These are phyloP conservation scores for Amphipoea oculea DNA, from an alignment of 2,888 invertebrate genomes.

Conservation along the genomic window DNA sequence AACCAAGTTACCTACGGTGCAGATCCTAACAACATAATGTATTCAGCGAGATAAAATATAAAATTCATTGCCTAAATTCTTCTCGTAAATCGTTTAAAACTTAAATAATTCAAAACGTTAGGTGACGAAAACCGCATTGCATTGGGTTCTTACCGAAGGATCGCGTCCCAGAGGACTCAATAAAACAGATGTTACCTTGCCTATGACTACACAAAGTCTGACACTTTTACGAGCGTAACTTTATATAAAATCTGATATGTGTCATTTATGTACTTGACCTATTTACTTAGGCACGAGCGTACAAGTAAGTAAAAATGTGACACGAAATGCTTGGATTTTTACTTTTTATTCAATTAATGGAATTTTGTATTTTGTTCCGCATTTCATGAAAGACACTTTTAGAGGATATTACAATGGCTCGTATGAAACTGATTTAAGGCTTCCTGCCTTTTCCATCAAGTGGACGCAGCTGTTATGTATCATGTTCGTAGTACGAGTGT, in stretches of 20 bases:
- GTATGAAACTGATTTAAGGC: not conserved
- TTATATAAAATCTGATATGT: constrained; percentile 65
- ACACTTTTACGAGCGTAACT: constrained; percentile 61
- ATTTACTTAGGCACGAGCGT: constrained; percentile 52
- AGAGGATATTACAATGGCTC: not conserved
- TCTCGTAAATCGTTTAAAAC: constrained; percentile 54
- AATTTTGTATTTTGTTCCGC: not conserved
- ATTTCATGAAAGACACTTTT: not conserved
- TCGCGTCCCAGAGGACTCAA: constrained; percentile 54
- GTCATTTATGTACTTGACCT: constrained; percentile 65
- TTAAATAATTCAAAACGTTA: constrained; percentile 56
- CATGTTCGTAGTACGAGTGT: not conserved
- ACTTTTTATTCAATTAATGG: not conserved
- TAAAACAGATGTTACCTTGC: constrained; percentile 66
- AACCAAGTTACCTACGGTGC: constrained; percentile 12
- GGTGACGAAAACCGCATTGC: constrained; percentile 62
- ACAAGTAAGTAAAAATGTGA: constrained; percentile 21
- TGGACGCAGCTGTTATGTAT: not conserved
- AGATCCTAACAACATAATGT: constrained; percentile 31
- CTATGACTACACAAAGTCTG: constrained; percentile 62
- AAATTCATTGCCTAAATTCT: constrained; percentile 46
- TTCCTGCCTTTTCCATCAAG: not conserved
- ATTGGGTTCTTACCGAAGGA: constrained; percentile 49
- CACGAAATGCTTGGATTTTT: constrained; percentile 3
- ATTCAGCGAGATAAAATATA: constrained; percentile 33